Percentiles rank a stretch among this genome's conserved stretches.
Conservation (phyloP, 2,888 invertebrate species). For the Synanthedon tipuliformis region DNA sequence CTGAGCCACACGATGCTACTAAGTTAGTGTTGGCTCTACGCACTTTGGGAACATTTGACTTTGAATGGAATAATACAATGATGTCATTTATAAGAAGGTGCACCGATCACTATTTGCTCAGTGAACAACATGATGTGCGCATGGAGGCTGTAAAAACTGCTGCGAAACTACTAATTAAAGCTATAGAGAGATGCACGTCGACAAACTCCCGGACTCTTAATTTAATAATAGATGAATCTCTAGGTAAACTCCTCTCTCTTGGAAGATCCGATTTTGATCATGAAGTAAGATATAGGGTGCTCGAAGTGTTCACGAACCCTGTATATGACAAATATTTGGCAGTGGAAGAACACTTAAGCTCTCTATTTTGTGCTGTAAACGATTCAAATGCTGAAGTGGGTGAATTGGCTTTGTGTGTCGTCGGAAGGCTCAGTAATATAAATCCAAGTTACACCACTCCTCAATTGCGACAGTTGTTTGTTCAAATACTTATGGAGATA, state of each 20-base stretch:
- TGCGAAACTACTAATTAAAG: slow-evolving; percentile 86
- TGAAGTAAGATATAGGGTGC: slow-evolving; percentile 91
- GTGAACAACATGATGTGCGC: slow-evolving; percentile 89
- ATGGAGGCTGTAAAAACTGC: slow-evolving; percentile 95
- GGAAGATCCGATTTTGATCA: slow-evolving; percentile 96
- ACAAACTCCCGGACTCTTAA: slow-evolving; percentile 86
- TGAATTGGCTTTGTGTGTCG: slow-evolving; percentile 91
- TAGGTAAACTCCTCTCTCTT: slow-evolving; percentile 89
- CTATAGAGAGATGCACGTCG: slow-evolving; percentile 75
- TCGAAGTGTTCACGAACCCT: slow-evolving; percentile 88
- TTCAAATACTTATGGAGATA: slow-evolving; percentile 91
- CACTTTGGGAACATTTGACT: slow-evolving; percentile 91
- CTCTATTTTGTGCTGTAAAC: slow-evolving; percentile 93
- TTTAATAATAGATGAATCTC: slow-evolving; percentile 89
- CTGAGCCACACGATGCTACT: slow-evolving; percentile 79
- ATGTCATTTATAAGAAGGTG: slow-evolving; percentile 93
- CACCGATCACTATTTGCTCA: slow-evolving; percentile 89
- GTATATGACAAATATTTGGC: slow-evolving; percentile 94
- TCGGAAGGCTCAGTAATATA: slow-evolving; percentile 90
- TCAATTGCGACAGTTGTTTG: slow-evolving; percentile 88
- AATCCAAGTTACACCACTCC: slow-evolving; percentile 99
- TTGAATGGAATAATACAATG: slow-evolving; percentile 88
- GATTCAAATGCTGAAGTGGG: slow-evolving; percentile 97
- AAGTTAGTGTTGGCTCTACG: slow-evolving; percentile 91
- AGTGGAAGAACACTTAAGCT: slow-evolving; percentile 93